These are phyloP conservation scores for Itoplectis maculator DNA, from an alignment of 2,888 invertebrate genomes.

Conservation along the genomic window DNA sequence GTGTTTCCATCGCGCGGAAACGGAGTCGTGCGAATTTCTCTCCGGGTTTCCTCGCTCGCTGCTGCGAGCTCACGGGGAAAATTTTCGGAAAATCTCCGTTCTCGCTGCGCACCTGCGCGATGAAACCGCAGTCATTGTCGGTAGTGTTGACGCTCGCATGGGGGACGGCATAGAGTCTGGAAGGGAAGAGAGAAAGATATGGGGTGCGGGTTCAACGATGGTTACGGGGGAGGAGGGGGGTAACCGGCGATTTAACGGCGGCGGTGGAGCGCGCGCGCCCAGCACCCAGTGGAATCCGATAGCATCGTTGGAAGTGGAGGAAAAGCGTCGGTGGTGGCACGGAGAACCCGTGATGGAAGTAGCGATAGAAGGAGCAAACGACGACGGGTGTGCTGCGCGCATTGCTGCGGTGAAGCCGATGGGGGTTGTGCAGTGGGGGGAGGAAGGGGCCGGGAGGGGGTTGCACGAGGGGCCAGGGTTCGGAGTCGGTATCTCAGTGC, in stretches of 20 bases:
- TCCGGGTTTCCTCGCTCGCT: background rate
- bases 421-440: conserved; percentile 69
- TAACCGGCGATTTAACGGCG: background rate
- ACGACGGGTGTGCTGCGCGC: conserved; percentile 40
- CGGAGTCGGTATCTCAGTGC: conserved; percentile 5
- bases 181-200: background rate
- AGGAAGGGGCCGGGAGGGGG: too few species aligned
- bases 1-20: conserved; percentile 23
- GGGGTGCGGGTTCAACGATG: background rate
- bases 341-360: conserved; percentile 46
- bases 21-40: conserved; percentile 5
- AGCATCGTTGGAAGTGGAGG: conserved; percentile 14
- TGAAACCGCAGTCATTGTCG: background rate
- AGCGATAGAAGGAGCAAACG: conserved; percentile 33
- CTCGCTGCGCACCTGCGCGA: background rate
- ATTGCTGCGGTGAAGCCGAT: conserved; percentile 70
- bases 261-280: too few species aligned
- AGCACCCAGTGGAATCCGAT: background rate
- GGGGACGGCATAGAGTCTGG: too few species aligned
- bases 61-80: background rate
- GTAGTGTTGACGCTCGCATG: background rate
- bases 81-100: conserved; percentile 3
- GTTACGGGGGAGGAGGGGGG: conserved; percentile 4
- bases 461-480: conserved; percentile 46
- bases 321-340: conserved; percentile 42